Evolutionary conservation across 2,888 invertebrate species (phyloP), one percentile per base, ranked within the genome.

Genomic region (Lepidonotus clava): DNA sequence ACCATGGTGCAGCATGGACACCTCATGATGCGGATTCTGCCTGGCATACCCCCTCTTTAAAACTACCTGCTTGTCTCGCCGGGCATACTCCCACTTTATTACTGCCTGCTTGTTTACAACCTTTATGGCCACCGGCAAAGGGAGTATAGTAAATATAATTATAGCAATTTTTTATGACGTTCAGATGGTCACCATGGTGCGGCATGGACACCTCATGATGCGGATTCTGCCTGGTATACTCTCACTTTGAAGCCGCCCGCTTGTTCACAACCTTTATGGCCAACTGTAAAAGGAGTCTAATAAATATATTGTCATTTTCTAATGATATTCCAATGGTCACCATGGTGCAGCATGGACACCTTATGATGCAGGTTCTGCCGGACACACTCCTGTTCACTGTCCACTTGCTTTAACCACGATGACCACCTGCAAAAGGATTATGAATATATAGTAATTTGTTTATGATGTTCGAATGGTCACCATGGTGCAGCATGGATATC

Each of bases 211-310:
- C 92, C 86, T 93, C 93, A 14, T 93, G 90, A 40, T 92, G 90
- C 85, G 93, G n/a, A n/a, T n/a, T n/a, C n/a, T n/a, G n/a, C n/a
- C n/a, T n/a, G n/a, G n/a, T n/a, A n/a, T n/a, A n/a, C n/a, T n/a
- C n/a, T n/a, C n/a, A n/a, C n/a, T n/a, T n/a, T n/a, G n/a, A n/a
- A n/a, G n/a, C n/a, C n/a, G 90, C 89, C 51, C 90, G 91, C 88
- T 93, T 93, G 46, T 91, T 88, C 1, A 93, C 91, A 6, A 92
- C 90, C 88, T 93, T 93, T 24, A 93, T 92, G 4, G 93, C 93
- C 51, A 93, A 92, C 92, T 93, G 36, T 46, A 46, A 46, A 46
- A n/a, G n/a, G n/a, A n/a, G n/a, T n/a, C n/a, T n/a, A n/a, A n/a
- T n/a, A n/a, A n/a, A n/a, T n/a, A n/a, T n/a, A n/a, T n/a, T n/a